Conservation (phyloP, 2,888 invertebrate species). For the Tachina grossa region DNA sequence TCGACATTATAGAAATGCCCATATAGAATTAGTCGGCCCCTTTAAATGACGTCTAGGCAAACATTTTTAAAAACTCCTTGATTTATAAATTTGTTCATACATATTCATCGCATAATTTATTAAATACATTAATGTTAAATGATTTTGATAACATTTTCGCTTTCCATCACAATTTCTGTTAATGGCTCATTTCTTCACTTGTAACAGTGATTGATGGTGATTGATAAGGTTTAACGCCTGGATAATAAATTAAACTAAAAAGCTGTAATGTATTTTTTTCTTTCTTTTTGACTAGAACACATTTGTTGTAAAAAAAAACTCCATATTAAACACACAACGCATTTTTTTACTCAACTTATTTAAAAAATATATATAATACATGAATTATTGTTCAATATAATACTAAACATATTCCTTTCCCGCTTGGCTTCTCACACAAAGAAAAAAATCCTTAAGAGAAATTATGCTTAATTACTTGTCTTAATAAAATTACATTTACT, state of each 20-base stretch:
- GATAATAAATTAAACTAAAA: background rate
- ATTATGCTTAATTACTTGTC: background rate
- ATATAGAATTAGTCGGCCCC: too few relatives aligned
- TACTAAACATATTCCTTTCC: background rate
- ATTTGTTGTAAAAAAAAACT: background rate
- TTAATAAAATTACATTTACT: conserved; percentile 53
- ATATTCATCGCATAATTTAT: background rate
- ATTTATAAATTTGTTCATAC: background rate
- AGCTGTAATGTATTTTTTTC: background rate
- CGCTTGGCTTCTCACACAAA: background rate
- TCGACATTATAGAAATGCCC: too few relatives aligned
- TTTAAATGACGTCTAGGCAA: too few relatives aligned
- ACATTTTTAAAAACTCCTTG: too few relatives aligned
- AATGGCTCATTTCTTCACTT: too few relatives aligned
- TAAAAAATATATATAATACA: too few relatives aligned
- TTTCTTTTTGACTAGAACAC: too few relatives aligned
- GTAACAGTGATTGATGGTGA: background rate
- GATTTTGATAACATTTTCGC: background rate
- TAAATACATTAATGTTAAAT: background rate
- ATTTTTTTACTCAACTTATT: too few relatives aligned
- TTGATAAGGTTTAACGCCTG: background rate
- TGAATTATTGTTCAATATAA: too few relatives aligned
- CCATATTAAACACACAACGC: background rate
- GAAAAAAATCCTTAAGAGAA: background rate
- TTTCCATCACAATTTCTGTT: background rate